A percentile compares a stretch with the other conserved stretches of the same genome.
Conservation (phyloP, 2,888 invertebrate species). For the Patella ulyssiponensis region DNA sequence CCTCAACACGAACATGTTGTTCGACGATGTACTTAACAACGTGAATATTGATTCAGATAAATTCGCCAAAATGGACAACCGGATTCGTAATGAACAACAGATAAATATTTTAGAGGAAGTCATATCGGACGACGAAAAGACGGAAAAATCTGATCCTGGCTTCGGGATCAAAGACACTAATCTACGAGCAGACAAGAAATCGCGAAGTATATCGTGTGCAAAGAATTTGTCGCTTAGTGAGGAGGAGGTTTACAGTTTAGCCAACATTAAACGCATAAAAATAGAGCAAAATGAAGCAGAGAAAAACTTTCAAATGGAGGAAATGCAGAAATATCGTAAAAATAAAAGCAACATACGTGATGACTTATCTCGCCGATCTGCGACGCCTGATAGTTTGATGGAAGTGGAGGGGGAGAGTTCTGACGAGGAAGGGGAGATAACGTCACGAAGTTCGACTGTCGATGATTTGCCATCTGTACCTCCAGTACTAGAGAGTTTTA, state of each 20-base stretch:
- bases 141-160: slow-evolving; percentile 7
- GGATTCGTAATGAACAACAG: slow-evolving; percentile 71
- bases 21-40: slow-evolving; percentile 70
- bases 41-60: slow-evolving; percentile 77
- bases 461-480: slow-evolving; percentile 33
- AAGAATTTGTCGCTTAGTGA: slow-evolving; percentile 30
- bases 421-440: slow-evolving; percentile 42
- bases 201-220: slow-evolving; percentile 38
- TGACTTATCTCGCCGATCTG: slow-evolving; percentile 33
- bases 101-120: slow-evolving; percentile 69
- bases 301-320: slow-evolving; percentile 66
- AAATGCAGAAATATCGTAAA: slow-evolving; percentile 56
- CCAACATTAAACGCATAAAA: slow-evolving; percentile 56
- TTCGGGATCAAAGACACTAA: slow-evolving; percentile 74
- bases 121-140: slow-evolving; percentile 36
- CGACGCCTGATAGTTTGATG: slow-evolving; percentile 32
- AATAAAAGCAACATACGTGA: slow-evolving; percentile 37
- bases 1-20: slow-evolving; percentile 76
- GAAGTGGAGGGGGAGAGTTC: slow-evolving; percentile 42
- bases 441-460: slow-evolving; percentile 33
- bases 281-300: slow-evolving; percentile 54
- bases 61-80: slow-evolving; percentile 75
- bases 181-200: slow-evolving; percentile 65
- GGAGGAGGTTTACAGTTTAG: slow-evolving; percentile 36
- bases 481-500: slow-evolving; percentile 33